Evolutionary conservation across 2,797 vertebrate species (phyloP), one percentile per base, ranked within the genome.

Genomic region (Hemibagrus guttatus): DNA sequence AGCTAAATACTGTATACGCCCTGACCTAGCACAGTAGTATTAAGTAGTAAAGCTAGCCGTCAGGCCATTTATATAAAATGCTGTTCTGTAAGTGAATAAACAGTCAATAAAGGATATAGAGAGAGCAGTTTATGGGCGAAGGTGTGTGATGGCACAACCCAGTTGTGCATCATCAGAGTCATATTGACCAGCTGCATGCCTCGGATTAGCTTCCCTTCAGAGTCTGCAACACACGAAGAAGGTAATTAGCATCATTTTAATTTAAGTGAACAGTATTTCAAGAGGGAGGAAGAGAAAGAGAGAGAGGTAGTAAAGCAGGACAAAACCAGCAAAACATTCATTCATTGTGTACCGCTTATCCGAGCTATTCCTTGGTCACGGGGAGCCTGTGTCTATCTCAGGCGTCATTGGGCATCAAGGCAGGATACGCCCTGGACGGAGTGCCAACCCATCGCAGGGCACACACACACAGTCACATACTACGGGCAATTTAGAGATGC

Each of bases 111-210:
- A 96, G 97, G 97, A 98, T 98, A 98, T 98, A 96, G 93, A 85
- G 93, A 90, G 88, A 97, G 95, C 86, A 98, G 95, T 76, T 95
- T 97, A 89, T 94, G 94, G 75, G 96, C 95, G 9, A 98, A 95
- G 26, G 93, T 93, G 26, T 96, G 93, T 0, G 97, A 98, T 1
- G 97, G 95, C 42, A 98, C 94, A 2, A 98, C 96, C 97, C 97
- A 98, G 86, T 95, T 96, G 91, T 98, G 97, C 96, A 97, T 97
- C 92, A 97, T 96, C 86, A 98, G 93, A 26, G 95, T 96, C 96
- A 98, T 97, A 87, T 97, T 95, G 89, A 98, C 96, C 85, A 96
- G 87, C 91, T 97, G 95, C 46, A 95, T 94, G 28, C 95, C 95
- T 49, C 92, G 92, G 91, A 91, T 91, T 1, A 96, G 91, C 89